Percentiles rank a stretch among this genome's conserved stretches.
Evolutionary conservation across 2,888 invertebrate genomes (phyloP).

Genomic region (Ischnus inquisitorius): DNA sequence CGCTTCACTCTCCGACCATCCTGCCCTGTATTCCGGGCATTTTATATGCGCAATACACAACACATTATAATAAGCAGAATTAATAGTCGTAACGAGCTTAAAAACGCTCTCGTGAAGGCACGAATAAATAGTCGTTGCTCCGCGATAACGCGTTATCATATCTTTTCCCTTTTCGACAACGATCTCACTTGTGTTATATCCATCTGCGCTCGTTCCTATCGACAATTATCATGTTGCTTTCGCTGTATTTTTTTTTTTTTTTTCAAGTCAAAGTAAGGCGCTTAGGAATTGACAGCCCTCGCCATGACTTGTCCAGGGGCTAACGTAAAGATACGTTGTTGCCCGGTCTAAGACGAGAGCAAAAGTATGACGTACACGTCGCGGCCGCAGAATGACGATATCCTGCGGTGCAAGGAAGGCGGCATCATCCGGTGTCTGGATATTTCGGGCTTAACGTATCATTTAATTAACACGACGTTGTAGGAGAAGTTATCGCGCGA

Average conservation of each 20-base stretch:
- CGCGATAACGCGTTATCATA: slow-evolving; percentile 6
- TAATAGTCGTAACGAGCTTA: slow-evolving; percentile 63
- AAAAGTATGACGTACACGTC: background rate
- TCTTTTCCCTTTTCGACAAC: background rate
- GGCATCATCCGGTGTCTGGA: background rate
- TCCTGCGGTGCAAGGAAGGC: background rate
- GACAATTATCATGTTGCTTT: background rate
- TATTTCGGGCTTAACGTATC: slow-evolving; percentile 52
- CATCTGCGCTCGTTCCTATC: background rate
- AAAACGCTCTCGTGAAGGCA: slow-evolving; percentile 41
- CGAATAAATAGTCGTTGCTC: background rate
- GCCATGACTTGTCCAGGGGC: slow-evolving; percentile 89
- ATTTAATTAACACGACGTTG: slow-evolving; percentile 63
- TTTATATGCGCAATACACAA: slow-evolving; percentile 28
- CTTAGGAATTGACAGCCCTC: slow-evolving; percentile 89
- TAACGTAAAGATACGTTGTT: slow-evolving; percentile 84
- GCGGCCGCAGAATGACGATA: slow-evolving; percentile 12
- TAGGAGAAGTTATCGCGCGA: slow-evolving; percentile 62
- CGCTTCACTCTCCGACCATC: slow-evolving; percentile 8
- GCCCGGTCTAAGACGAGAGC: background rate
- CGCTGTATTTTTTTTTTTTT: background rate
- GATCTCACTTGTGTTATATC: slow-evolving; percentile 12
- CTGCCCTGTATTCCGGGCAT: background rate
- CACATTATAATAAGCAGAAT: slow-evolving; percentile 64
- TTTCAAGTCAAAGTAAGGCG: slow-evolving; percentile 72